These are phyloP conservation scores for Hormaphis cornu DNA, from an alignment of 1,140 invertebrate genomes.

Conservation along the genomic window DNA sequence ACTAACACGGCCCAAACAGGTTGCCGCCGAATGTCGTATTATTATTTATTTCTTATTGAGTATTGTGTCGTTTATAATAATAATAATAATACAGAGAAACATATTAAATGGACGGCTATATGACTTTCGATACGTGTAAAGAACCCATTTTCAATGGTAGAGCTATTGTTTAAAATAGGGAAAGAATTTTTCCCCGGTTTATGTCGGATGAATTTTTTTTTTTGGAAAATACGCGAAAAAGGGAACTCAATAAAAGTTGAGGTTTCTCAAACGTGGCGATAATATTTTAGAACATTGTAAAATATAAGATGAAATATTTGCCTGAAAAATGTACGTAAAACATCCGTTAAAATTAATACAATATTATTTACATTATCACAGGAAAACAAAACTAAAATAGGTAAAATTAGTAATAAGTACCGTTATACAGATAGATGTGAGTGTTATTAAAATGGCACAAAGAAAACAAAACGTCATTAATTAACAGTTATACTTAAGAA, in stretches of 20 bases:
- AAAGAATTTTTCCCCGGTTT: too few relatives aligned
- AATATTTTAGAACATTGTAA: background rate
- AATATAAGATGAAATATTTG: background rate
- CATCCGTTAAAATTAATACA: background rate
- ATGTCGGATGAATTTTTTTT: too few relatives aligned
- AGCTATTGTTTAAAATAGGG: too few relatives aligned
- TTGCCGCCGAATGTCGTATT: background rate
- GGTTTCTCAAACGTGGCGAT: background rate
- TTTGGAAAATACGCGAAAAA: too few relatives aligned
- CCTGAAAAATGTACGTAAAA: background rate
- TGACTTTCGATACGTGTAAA: background rate
- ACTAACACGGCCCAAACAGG: background rate
- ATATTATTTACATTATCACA: slow-evolving; percentile 28
- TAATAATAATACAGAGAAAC: background rate
- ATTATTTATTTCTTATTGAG: background rate
- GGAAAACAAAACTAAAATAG: background rate
- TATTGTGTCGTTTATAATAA: too few relatives aligned
- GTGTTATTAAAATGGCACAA: background rate
- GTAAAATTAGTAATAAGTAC: too few relatives aligned
- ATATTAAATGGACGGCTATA: slow-evolving; percentile 21
- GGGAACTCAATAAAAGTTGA: too few relatives aligned
- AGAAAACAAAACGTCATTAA: background rate
- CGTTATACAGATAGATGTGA: background rate
- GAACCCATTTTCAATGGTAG: background rate
- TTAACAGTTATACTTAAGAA: too few relatives aligned